Conservation (phyloP, 2,113 vertebrate species). For the Notothenia rossii region DNA sequence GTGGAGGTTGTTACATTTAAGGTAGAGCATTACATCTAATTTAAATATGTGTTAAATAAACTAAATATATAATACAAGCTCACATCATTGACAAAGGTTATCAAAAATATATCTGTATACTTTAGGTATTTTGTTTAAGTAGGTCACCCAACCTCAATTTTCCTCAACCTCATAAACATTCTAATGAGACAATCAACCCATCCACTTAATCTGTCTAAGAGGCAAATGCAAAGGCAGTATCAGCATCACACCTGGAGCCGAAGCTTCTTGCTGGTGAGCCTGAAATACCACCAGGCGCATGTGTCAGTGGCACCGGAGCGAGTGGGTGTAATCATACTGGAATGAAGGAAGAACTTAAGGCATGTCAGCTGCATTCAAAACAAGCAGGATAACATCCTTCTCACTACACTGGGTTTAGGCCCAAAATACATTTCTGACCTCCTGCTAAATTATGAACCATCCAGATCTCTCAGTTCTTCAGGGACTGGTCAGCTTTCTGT, state of each 20-base stretch:
- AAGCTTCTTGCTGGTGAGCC: conserved; percentile 20
- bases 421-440: too few relatives aligned
- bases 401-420: too few relatives aligned
- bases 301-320: conserved; percentile 28
- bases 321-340: conserved; percentile 40
- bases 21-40: background rate
- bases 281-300: conserved; percentile 26
- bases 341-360: conserved; percentile 65
- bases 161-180: background rate
- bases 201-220: conserved; percentile 32
- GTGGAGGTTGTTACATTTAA: background rate
- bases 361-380: conserved; percentile 49
- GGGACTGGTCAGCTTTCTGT: too few relatives aligned
- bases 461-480: too few relatives aligned
- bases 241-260: conserved; percentile 31
- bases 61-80: background rate
- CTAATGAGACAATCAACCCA: conserved; percentile 25
- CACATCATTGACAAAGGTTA: too few relatives aligned
- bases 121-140: conserved; percentile 31
- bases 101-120: background rate
- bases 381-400: conserved; percentile 46
- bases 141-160: conserved; percentile 20
- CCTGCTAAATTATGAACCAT: too few relatives aligned
- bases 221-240: conserved; percentile 12
- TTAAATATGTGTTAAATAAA: conserved; percentile 24